phyloP scores from a whole-genome alignment of 2,888 invertebrate species.

The Cantharis lateralis region DNA sequence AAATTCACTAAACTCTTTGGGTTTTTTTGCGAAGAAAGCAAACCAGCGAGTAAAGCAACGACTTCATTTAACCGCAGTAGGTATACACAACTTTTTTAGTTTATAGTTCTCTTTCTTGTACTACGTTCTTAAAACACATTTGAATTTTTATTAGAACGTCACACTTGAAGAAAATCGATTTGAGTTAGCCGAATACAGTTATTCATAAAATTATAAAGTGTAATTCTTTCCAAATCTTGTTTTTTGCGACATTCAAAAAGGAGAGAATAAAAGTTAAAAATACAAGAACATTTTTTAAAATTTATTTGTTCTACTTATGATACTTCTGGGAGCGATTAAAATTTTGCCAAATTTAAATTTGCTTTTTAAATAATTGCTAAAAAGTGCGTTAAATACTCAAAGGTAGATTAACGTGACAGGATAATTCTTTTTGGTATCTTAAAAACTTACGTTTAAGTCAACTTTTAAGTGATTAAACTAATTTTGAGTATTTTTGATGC shows the following conservation, averaged over 20 bases:
- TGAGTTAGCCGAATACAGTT: conserved; percentile 7
- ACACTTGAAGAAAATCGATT: conserved; percentile 11
- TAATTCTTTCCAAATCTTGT: background rate
- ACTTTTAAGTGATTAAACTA: background rate
- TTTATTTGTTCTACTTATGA: background rate
- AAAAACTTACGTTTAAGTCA: background rate
- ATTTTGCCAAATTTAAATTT: background rate
- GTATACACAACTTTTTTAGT: background rate
- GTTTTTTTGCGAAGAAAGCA: background rate
- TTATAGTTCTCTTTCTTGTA: background rate
- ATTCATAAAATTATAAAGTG: background rate
- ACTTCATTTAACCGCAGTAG: background rate
- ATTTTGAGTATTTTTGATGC: background rate
- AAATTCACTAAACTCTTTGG: background rate
- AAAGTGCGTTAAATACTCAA: background rate
- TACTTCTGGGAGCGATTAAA: background rate
- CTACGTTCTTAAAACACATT: background rate
- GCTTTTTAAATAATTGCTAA: background rate
- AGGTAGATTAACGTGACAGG: background rate
- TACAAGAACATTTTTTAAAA: background rate
- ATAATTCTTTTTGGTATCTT: background rate
- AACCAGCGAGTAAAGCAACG: background rate
- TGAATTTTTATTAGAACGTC: conserved; percentile 2
- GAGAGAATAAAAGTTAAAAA: background rate
- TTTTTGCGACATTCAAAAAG: background rate